phyloP scores from a whole-genome alignment of 2,797 vertebrate genomes.

The Urosaurus nigricauda region DNA sequence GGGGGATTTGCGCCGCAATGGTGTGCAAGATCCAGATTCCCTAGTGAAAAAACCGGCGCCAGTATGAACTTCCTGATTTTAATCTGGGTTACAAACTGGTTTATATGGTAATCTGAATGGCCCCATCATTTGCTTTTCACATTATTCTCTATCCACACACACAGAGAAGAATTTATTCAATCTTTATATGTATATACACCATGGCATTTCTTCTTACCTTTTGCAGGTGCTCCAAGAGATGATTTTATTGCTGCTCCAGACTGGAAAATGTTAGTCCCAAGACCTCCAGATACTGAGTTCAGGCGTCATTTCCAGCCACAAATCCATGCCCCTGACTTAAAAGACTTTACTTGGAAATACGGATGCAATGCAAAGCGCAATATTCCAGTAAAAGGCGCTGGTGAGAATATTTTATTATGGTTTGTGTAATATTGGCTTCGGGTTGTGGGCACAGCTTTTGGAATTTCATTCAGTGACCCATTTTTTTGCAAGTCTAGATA shows the following conservation, averaged over 20 bases:
- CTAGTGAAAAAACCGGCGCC: too few relatives aligned
- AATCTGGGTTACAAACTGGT: too few relatives aligned
- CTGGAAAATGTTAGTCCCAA: slow-evolving; percentile 55
- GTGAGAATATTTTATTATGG: slow-evolving; percentile 67
- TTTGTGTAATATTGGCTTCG: not conserved
- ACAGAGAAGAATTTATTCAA: not conserved
- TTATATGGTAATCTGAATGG: too few relatives aligned
- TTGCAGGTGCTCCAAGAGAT: slow-evolving; percentile 35
- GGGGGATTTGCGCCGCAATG: too few relatives aligned
- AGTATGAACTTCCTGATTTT: too few relatives aligned
- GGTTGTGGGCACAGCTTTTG: not conserved
- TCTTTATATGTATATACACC: slow-evolving; percentile 15
- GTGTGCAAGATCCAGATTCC: too few relatives aligned
- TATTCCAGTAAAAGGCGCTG: slow-evolving; percentile 72
- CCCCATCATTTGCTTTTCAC: slow-evolving; percentile 6
- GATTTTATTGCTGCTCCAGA: slow-evolving; percentile 47
- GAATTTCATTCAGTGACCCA: not conserved
- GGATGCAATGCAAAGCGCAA: slow-evolving; percentile 73
- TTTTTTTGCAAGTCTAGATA: not conserved
- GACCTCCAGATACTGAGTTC: slow-evolving; percentile 78
- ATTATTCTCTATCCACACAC: not conserved
- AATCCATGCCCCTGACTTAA: slow-evolving; percentile 72
- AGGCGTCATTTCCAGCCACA: slow-evolving; percentile 77
- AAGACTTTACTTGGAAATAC: slow-evolving; percentile 68
- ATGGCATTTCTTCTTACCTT: not conserved